A percentile compares a stretch with the other conserved stretches of the same genome.
Conservation (phyloP, 2,797 vertebrate genomes). For the Centroberyx gerrardi region DNA sequence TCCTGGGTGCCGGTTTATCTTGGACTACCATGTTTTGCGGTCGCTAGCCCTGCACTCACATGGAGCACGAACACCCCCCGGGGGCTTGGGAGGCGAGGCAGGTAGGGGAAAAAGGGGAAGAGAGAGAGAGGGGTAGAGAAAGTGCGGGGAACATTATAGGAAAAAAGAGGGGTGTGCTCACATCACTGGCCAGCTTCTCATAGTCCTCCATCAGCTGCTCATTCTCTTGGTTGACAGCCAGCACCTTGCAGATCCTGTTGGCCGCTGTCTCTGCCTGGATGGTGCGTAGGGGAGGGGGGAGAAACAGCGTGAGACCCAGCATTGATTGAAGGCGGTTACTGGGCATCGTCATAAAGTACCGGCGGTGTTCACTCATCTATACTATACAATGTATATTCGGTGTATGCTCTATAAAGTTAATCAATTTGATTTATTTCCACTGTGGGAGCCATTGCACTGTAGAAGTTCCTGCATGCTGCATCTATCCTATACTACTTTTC, state of each 20-base stretch:
- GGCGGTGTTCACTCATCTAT: background rate
- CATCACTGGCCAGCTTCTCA: conserved; percentile 97
- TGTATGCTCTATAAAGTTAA: background rate
- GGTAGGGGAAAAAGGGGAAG: conserved; percentile 17
- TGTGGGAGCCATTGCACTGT: background rate
- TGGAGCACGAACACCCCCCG: conserved; percentile 62
- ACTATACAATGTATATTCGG: background rate
- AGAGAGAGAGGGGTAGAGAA: conserved; percentile 15
- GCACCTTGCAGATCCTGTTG: conserved; percentile 98
- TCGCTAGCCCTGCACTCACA: conserved; percentile 29
- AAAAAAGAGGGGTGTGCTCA: conserved; percentile 83
- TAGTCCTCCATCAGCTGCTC: conserved; percentile 99
- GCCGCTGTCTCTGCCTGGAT: conserved; percentile 96
- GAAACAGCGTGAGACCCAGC: conserved; percentile 36
- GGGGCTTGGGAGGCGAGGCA: conserved; percentile 28
- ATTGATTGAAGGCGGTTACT: background rate
- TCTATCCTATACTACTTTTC: conserved; percentile 39
- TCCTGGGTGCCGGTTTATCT: conserved; percentile 8
- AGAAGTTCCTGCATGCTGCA: conserved; percentile 12
- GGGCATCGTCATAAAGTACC: background rate
- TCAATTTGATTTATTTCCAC: background rate
- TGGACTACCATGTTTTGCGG: background rate
- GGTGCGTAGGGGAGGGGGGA: conserved; percentile 46
- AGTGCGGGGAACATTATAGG: conserved; percentile 50
- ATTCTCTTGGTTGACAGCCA: conserved; percentile 99